Base-by-base conservation (phyloP, 2,888 invertebrate genomes). In the Boloria selene region DNA sequence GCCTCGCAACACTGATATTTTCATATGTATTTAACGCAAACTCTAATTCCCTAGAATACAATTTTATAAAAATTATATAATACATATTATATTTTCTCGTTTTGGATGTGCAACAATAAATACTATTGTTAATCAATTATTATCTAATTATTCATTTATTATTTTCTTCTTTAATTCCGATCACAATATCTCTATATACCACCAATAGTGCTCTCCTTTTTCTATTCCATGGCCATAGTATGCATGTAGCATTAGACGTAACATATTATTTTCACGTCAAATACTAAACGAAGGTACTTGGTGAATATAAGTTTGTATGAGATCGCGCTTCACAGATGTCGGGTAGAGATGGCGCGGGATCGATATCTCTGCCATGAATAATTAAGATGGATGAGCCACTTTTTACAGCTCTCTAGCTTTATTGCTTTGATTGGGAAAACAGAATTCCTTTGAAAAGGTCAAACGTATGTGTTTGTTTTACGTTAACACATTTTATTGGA, bases 321-420 rank as follows among this genome's bases (percentile, higher is more conserved):
- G 50, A 51, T 63, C 55, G 63, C 42, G 49, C 42, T 45, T 56
- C 56, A 44, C 67, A 69, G 69, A 63, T 56, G 67, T 67, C 61
- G 26, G 45, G 60, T 59, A 60, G 62, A 66, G 56, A 52, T 59
- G 63, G 66, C 62, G 65, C 49, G 54, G 73, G 81, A 84, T 87
- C 86, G 80, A 87, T 88, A 86, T 67, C 68, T 74, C 68, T 71
- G 75, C 77, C 79, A 83, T 88, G 87, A 87, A 88, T 88, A 87
- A 88, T 88, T 86, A 85, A 87, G 81, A 85, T 76, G 78, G 75
- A 86, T 85, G 80, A 81, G 78, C 69, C 72, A 74, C 76, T 81
- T 81, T 84, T 80, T 79, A 80, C 74, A 75, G 72, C 73, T 78
- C 68, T 66, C 13, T 67, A 53, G 65, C 54, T 61, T 68, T 67